Evolutionary conservation across 2,888 invertebrate species (phyloP).

Genomic region (Apodemia mormo): DNA sequence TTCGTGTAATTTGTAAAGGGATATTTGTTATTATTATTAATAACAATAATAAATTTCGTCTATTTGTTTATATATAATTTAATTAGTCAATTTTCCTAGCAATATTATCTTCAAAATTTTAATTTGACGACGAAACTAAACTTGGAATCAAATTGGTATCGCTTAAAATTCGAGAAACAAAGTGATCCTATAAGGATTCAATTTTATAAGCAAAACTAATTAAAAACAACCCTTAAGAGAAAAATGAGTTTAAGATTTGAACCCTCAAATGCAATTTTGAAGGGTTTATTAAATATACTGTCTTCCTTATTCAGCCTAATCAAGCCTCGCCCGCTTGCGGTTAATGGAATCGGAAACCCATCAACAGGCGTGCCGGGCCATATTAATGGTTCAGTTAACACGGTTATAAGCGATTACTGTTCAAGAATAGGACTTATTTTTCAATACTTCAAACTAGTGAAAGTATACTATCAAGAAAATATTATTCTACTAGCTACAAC

Average conservation of each 20-base stretch:
- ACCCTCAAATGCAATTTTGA: not conserved
- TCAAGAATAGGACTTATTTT: constrained; percentile 31
- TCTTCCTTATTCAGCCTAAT: constrained; percentile 59
- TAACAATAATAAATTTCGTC: too few relatives aligned
- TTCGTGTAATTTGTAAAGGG: too few relatives aligned
- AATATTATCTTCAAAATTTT: too few relatives aligned
- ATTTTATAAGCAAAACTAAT: not conserved
- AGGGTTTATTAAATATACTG: constrained; percentile 25
- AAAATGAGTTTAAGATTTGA: not conserved
- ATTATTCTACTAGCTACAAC: too few relatives aligned
- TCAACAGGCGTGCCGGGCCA: constrained; percentile 53
- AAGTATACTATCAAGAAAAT: too few relatives aligned
- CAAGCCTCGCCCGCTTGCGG: constrained; percentile 56
- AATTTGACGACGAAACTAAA: too few relatives aligned
- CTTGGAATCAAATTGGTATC: too few relatives aligned
- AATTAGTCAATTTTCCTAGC: too few relatives aligned
- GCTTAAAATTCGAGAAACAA: too few relatives aligned
- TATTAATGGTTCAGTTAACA: constrained; percentile 58
- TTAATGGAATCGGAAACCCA: constrained; percentile 75
- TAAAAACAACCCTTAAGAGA: not conserved
- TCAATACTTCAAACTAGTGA: not conserved
- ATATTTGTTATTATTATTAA: too few relatives aligned
- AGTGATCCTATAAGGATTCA: too few relatives aligned
- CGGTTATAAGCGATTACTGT: constrained; percentile 51
- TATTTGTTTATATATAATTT: too few relatives aligned